Conservation (phyloP, 64 coral and sea anemone genomes). For the Montipora foliosa region DNA sequence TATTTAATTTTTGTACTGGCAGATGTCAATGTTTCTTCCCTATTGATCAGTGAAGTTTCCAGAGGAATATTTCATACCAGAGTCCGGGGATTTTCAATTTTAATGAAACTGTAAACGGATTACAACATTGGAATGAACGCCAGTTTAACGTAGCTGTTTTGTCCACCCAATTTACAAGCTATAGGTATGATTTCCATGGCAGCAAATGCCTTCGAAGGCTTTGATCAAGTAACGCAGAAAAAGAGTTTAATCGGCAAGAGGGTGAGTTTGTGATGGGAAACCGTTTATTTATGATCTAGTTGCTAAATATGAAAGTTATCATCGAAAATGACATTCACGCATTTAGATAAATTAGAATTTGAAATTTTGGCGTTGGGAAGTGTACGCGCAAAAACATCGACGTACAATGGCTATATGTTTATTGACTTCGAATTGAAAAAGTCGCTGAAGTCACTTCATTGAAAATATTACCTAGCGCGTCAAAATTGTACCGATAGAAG, state of each 20-base stretch:
- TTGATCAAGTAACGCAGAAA: conserved; percentile 48
- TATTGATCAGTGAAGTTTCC: conserved; percentile 25
- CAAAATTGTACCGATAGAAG: background rate
- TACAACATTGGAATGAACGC: conserved; percentile 1
- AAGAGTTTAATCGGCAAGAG: conserved; percentile 31
- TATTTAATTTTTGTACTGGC: conserved; percentile 56
- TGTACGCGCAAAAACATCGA: background rate
- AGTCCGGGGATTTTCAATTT: background rate
- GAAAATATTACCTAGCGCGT: conserved; percentile 25
- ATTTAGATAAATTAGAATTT: background rate
- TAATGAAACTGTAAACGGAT: background rate
- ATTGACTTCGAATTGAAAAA: conserved; percentile 53
- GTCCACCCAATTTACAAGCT: background rate
- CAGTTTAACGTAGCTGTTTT: background rate
- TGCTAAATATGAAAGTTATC: conserved; percentile 15
- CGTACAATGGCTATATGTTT: background rate
- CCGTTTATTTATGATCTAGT: conserved; percentile 41
- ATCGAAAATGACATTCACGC: background rate
- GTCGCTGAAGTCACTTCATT: conserved; percentile 46
- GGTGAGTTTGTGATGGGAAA: conserved; percentile 23
- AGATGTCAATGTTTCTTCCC: conserved; percentile 28
- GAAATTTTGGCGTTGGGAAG: background rate
- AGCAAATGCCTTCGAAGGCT: conserved; percentile 55
- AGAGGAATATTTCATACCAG: background rate
- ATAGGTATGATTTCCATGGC: conserved; percentile 34